phyloP scores from a whole-genome alignment of 1,140 invertebrate genomes.

The Brachionus angularis region DNA sequence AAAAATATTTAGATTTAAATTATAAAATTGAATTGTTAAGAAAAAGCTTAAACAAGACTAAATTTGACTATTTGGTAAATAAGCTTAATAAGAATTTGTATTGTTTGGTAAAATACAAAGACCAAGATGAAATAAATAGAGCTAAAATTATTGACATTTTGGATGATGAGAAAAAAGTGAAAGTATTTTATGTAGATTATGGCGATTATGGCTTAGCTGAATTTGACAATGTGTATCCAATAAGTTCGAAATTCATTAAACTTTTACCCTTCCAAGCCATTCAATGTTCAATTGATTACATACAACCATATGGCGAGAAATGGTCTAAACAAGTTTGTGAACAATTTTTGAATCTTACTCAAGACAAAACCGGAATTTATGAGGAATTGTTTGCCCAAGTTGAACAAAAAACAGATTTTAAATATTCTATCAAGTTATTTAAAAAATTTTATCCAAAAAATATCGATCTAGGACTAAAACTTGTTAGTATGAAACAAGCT shows the following conservation, averaged over 20 bases:
- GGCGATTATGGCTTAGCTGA: not conserved
- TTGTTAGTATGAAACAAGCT: not conserved
- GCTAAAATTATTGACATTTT: constrained; percentile 16
- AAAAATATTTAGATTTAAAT: not conserved
- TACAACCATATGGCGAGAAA: not conserved
- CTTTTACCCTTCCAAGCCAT: constrained; percentile 33
- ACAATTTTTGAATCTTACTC: not conserved
- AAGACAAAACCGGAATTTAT: not conserved
- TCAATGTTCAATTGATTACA: constrained; percentile 21
- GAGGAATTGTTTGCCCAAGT: constrained; percentile 1
- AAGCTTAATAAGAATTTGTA: constrained; percentile 18
- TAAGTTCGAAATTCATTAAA: constrained; percentile 4
- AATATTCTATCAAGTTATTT: not conserved
- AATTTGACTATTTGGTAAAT: not conserved
- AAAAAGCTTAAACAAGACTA: not conserved
- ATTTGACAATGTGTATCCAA: constrained; percentile 9
- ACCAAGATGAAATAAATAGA: constrained; percentile 4
- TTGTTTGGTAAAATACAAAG: not conserved
- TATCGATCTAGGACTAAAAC: not conserved
- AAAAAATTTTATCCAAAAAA: constrained; percentile 6
- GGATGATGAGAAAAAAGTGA: not conserved
- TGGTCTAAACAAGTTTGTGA: not conserved
- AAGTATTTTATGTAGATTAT: constrained; percentile 39
- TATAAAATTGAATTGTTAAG: not conserved
- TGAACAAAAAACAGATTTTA: not conserved